These are phyloP conservation scores for Neoaliturus tenellus DNA, from an alignment of 2,888 invertebrate genomes.

Conservation along the genomic window DNA sequence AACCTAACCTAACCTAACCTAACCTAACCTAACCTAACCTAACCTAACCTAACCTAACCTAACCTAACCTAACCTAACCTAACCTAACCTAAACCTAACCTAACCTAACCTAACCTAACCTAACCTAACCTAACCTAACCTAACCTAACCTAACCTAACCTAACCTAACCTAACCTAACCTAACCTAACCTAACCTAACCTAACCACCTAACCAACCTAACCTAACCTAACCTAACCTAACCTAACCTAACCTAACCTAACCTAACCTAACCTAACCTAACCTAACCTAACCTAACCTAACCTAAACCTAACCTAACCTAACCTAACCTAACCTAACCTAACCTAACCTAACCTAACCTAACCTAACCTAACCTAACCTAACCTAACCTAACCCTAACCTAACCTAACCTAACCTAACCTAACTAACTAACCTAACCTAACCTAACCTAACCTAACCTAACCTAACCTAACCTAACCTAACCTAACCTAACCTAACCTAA, in stretches of 20 bases:
- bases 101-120: neutral
- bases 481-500: too few relatives aligned
- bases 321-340: neutral
- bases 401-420: neutral
- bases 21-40: neutral
- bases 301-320: neutral
- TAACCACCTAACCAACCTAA: neutral
- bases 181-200: neutral
- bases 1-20: neutral
- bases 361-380: neutral
- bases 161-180: neutral
- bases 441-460: too few relatives aligned
- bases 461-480: too few relatives aligned
- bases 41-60: neutral
- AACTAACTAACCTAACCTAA: too few relatives aligned
- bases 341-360: neutral
- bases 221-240: slow-evolving; percentile 33
- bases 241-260: slow-evolving; percentile 21
- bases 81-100: neutral
- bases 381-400: neutral
- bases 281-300: neutral
- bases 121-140: neutral
- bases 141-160: neutral
- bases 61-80: neutral
- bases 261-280: slow-evolving; percentile 15